Percentiles rank a stretch among this genome's conserved stretches.
These are phyloP conservation scores for Phenganax subtilis DNA, from an alignment of 92 coral and sea anemone species.

Conservation along the genomic window DNA sequence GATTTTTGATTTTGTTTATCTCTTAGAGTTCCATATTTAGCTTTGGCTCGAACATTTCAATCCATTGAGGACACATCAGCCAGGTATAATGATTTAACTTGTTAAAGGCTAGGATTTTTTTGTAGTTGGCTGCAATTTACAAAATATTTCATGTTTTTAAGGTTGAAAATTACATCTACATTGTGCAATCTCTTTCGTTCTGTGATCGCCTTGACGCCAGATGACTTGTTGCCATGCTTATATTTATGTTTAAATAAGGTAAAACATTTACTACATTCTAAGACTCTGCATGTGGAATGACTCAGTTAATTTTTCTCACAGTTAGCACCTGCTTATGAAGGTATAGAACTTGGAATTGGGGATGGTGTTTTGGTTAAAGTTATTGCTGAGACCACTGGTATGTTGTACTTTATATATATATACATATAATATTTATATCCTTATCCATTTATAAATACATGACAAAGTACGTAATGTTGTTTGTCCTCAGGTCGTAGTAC, in stretches of 20 bases:
- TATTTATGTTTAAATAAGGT: slow-evolving; percentile 96
- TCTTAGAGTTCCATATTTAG: slow-evolving; percentile 85
- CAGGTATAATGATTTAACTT: slow-evolving; percentile 48
- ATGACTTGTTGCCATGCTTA: slow-evolving; percentile 77
- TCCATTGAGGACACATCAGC: slow-evolving; percentile 93
- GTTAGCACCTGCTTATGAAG: slow-evolving; percentile 99
- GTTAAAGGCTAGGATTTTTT: background rate
- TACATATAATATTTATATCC: too few relatives aligned
- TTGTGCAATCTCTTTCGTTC: slow-evolving; percentile 90
- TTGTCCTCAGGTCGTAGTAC: slow-evolving; percentile 66
- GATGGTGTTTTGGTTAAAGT: slow-evolving; percentile 92
- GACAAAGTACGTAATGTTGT: background rate
- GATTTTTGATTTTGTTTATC: background rate
- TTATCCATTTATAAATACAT: too few relatives aligned
- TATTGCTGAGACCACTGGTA: slow-evolving; percentile 94
- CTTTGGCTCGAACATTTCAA: slow-evolving; percentile 89
- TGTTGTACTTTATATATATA: background rate
- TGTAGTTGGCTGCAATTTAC: background rate
- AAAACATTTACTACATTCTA: background rate
- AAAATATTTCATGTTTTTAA: background rate
- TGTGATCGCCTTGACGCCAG: slow-evolving; percentile 82
- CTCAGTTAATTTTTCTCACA: slow-evolving; percentile 9
- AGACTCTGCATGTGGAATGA: background rate
- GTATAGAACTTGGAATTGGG: slow-evolving; percentile 95
- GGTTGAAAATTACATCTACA: slow-evolving; percentile 83